Percentiles rank a stretch among this genome's conserved stretches.
Conservation (phyloP, 1,140 invertebrate genomes). For the Solenopsis invicta region DNA sequence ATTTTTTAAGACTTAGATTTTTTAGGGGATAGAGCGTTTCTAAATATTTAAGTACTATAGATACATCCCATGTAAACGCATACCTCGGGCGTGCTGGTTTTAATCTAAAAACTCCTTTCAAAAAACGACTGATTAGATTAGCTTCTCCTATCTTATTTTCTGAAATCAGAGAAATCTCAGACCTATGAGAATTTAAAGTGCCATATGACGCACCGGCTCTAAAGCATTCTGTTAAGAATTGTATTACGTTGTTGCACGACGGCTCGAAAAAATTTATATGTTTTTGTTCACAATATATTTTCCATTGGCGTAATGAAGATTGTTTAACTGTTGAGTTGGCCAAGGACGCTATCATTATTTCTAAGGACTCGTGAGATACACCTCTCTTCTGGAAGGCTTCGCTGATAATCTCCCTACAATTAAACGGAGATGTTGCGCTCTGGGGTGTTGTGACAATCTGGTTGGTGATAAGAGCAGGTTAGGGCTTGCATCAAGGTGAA, state of each 20-base stretch:
- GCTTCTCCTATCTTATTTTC: constrained; percentile 16
- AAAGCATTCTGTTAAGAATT: constrained; percentile 29
- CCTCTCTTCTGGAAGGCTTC: background rate
- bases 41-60: background rate
- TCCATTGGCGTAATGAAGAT: background rate
- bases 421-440: too few species aligned
- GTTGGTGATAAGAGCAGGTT: background rate
- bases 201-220: too few species aligned
- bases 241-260: background rate
- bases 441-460: background rate
- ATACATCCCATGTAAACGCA: constrained; percentile 24
- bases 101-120: constrained; percentile 18
- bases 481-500: background rate
- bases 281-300: background rate
- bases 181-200: constrained; percentile 12
- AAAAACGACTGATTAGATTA: background rate
- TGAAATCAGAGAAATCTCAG: constrained; percentile 12
- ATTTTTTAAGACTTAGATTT: too few species aligned
- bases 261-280: background rate
- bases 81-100: constrained; percentile 28
- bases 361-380: background rate
- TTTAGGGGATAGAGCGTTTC: too few species aligned
- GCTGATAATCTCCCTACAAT: constrained; percentile 15
- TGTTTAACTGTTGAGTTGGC: background rate
- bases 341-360: background rate